Percentiles rank a stretch among this genome's conserved stretches.
Evolutionary conservation across 2,888 invertebrate species (phyloP).

Genomic region (Campoletis raptor): DNA sequence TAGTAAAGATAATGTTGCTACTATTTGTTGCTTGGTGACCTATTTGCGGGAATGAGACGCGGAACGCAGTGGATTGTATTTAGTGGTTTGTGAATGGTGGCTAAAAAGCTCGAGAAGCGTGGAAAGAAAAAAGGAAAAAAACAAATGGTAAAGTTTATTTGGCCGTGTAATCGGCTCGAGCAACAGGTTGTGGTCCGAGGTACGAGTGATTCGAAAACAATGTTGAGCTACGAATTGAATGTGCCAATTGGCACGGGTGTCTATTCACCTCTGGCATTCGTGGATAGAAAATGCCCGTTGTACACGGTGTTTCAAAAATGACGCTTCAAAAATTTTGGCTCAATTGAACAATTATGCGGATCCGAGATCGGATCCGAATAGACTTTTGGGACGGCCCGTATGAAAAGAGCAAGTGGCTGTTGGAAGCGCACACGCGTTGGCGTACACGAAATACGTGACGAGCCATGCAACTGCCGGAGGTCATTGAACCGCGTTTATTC

Average conservation of each 20-base stretch:
- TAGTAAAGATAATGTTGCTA: neutral
- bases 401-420: slow-evolving; percentile 22
- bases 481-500: slow-evolving; percentile 68
- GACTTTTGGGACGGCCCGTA: slow-evolving; percentile 17
- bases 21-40: neutral
- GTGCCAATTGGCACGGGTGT: slow-evolving; percentile 65
- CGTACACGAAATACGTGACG: slow-evolving; percentile 69
- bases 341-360: too few relatives aligned
- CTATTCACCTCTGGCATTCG: slow-evolving; percentile 49
- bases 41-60: neutral
- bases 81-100: neutral
- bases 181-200: slow-evolving; percentile 53
- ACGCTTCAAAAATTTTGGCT: too few relatives aligned
- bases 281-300: slow-evolving; percentile 39
- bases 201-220: slow-evolving; percentile 36
- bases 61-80: neutral
- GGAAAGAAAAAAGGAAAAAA: neutral
- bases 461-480: slow-evolving; percentile 50
- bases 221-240: slow-evolving; percentile 56
- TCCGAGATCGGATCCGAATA: too few relatives aligned
- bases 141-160: slow-evolving; percentile 9
- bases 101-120: neutral
- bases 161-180: slow-evolving; percentile 10
- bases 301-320: neutral
- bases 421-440: slow-evolving; percentile 62